phyloP scores from a whole-genome alignment of 2,888 invertebrate species.

The Thereva unica region DNA sequence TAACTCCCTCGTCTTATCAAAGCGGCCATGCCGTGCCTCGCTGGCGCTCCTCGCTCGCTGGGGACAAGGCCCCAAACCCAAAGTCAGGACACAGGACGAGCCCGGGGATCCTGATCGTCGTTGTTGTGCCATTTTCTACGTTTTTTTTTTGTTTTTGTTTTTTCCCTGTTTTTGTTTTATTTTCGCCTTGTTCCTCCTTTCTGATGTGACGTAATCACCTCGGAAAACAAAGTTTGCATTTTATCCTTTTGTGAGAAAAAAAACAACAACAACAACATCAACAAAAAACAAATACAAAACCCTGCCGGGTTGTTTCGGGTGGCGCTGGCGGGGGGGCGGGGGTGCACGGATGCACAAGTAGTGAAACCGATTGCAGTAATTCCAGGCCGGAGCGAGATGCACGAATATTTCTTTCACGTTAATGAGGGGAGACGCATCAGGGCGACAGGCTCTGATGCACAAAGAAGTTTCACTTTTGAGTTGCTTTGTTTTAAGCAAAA shows the following conservation, averaged over 20 bases:
- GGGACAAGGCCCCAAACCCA: conserved; percentile 15
- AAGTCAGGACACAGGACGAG: conserved; percentile 4
- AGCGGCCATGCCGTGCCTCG: conserved; percentile 13
- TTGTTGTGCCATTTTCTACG: conserved; percentile 21
- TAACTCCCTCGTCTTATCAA: conserved; percentile 42
- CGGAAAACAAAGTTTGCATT: conserved; percentile 37
- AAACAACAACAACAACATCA: conserved; percentile 4
- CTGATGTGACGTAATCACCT: conserved; percentile 39
- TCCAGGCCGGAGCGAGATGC: conserved; percentile 23
- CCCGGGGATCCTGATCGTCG: conserved; percentile 24
- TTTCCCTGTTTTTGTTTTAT: conserved; percentile 16
- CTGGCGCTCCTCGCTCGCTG: neutral
- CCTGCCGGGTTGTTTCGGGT: neutral
- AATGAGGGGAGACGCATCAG: conserved; percentile 13
- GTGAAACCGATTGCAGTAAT: conserved; percentile 27
- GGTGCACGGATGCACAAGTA: conserved; percentile 25
- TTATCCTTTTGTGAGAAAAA: conserved; percentile 30
- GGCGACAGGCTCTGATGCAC: conserved; percentile 9
- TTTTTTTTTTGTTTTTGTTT: neutral
- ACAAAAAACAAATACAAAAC: neutral
- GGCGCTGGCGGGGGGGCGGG: conserved; percentile 19
- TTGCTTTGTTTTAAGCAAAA: conserved; percentile 24
- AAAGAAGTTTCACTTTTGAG: conserved; percentile 24
- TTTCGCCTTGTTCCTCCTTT: conserved; percentile 34
- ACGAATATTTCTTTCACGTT: conserved; percentile 20